These are phyloP conservation scores for Microcaecilia unicolor DNA, from an alignment of 2,797 vertebrate species.

Conservation along the genomic window DNA sequence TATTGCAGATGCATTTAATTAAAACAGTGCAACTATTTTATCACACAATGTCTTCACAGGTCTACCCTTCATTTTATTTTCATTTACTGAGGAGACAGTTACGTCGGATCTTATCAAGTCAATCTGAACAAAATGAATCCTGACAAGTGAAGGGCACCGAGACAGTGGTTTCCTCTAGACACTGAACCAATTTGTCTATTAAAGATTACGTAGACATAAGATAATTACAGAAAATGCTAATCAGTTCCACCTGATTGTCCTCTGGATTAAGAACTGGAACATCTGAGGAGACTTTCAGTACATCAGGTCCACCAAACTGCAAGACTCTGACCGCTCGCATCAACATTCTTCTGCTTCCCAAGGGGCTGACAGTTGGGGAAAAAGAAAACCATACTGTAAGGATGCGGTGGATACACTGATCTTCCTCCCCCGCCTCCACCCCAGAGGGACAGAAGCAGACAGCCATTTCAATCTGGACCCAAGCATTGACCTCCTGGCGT, in stretches of 20 bases:
- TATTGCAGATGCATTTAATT: too few species aligned
- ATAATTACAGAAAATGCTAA: neutral
- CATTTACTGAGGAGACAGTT: too few species aligned
- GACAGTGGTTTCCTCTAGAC: neutral
- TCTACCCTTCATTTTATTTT: too few species aligned
- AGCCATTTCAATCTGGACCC: too few species aligned
- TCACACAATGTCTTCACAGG: too few species aligned
- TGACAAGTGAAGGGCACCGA: too few species aligned
- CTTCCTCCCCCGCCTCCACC: too few species aligned
- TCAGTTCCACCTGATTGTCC: constrained; percentile 60
- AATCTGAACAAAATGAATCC: too few species aligned
- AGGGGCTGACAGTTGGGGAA: constrained; percentile 11
- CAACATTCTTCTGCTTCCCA: constrained; percentile 51
- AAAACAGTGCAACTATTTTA: too few species aligned
- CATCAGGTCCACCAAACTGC: constrained; percentile 79
- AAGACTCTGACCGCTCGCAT: constrained; percentile 80
- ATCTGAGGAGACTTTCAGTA: constrained; percentile 62
- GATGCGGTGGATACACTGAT: neutral
- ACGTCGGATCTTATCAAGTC: too few species aligned
- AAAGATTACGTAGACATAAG: neutral
- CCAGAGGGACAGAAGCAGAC: too few species aligned
- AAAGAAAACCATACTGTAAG: constrained; percentile 1
- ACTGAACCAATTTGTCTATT: neutral
- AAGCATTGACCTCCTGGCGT: too few species aligned
- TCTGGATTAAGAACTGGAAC: constrained; percentile 60